Evolutionary conservation across 2,888 invertebrate species (phyloP).

Genomic region (Ellobium chinense): DNA sequence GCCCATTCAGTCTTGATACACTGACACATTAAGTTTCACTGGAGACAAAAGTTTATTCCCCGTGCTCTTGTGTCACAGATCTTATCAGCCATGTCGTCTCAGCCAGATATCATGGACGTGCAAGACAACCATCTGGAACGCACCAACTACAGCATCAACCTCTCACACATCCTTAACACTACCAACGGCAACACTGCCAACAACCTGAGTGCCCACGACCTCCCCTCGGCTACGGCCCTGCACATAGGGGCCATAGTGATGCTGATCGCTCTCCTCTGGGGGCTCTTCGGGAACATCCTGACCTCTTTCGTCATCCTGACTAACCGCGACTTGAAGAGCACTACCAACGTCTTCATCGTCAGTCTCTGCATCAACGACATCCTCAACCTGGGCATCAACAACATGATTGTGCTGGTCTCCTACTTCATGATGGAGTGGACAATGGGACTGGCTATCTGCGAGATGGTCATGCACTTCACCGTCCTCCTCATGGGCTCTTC

Average conservation of each 20-base stretch:
- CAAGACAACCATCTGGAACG: not conserved
- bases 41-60: no score
- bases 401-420: slow-evolving; percentile 72
- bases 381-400: slow-evolving; percentile 72
- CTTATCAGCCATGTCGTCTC: no score
- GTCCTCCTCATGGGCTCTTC: slow-evolving; percentile 75
- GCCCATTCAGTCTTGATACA: no score
- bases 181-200: not conserved
- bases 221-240: slow-evolving; percentile 64
- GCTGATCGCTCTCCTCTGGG: slow-evolving; percentile 69
- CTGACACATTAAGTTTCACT: no score
- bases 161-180: not conserved
- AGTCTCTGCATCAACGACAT: slow-evolving; percentile 77
- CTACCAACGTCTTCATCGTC: slow-evolving; percentile 76
- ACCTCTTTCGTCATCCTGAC: slow-evolving; percentile 68
- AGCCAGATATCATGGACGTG: not conserved
- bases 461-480: slow-evolving; percentile 74
- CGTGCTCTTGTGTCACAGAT: no score
- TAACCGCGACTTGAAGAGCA: slow-evolving; percentile 66
- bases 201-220: slow-evolving; percentile 34
- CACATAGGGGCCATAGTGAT: slow-evolving; percentile 71
- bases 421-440: slow-evolving; percentile 73
- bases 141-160: slow-evolving; percentile 35
- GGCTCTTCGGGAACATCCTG: slow-evolving; percentile 71
- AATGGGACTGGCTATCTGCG: slow-evolving; percentile 71